These are phyloP conservation scores for Cancer borealis DNA, from an alignment of 2,888 invertebrate genomes.

Conservation along the genomic window DNA sequence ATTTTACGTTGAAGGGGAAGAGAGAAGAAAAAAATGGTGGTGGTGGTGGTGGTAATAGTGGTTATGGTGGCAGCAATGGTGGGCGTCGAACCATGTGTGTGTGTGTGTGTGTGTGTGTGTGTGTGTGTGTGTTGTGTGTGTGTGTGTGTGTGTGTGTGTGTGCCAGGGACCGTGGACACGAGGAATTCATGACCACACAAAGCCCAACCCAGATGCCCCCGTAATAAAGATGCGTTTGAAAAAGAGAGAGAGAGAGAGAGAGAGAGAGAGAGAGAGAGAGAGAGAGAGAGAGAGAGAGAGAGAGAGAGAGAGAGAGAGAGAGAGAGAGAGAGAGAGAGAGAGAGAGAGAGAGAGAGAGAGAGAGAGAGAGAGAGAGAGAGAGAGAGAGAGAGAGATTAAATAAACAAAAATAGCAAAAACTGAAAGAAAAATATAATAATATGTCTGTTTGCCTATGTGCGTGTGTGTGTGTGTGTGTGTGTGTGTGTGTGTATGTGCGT, in stretches of 20 bases:
- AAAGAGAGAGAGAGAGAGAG: constrained; percentile 42
- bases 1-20: not conserved
- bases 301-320: not conserved
- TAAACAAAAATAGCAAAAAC: too few species aligned
- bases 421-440: too few species aligned
- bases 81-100: constrained; percentile 36
- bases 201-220: constrained; percentile 57
- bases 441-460: too few species aligned
- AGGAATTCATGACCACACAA: constrained; percentile 58
- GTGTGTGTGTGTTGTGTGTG: not conserved
- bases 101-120: constrained; percentile 54
- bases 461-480: too few species aligned
- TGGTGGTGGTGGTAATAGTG: constrained; percentile 25
- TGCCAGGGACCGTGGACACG: constrained; percentile 61
- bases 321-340: not conserved
- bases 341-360: not conserved
- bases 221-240: constrained; percentile 65
- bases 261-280: not conserved
- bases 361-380: not conserved
- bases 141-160: constrained; percentile 30
- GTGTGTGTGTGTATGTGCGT: too few species aligned
- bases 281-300: not conserved
- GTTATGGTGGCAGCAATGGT: constrained; percentile 28
- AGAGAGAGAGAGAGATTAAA: not conserved
- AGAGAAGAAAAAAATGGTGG: not conserved